These are phyloP conservation scores for Brienomyrus longianalis DNA, from an alignment of 2,113 vertebrate genomes.

Conservation along the genomic window DNA sequence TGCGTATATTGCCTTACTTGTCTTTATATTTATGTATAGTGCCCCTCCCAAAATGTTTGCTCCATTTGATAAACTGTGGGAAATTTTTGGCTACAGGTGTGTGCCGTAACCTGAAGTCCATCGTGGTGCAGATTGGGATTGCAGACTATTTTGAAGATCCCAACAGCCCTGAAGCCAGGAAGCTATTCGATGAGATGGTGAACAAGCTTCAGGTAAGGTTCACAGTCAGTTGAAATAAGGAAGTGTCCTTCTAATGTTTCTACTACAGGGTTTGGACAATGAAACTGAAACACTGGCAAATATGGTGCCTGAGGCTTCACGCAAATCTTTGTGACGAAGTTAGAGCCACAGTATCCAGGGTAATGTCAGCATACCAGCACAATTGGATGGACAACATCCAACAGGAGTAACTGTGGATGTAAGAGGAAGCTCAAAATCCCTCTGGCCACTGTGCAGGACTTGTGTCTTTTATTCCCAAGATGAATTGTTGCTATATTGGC, in stretches of 20 bases:
- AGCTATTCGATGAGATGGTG: slow-evolving; percentile 82
- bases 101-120: slow-evolving; percentile 73
- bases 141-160: slow-evolving; percentile 85
- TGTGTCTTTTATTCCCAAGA: no score
- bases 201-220: slow-evolving; percentile 74
- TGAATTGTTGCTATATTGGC: no score
- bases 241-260: neutral
- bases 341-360: neutral
- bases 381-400: neutral
- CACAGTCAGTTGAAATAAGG: neutral
- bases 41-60: neutral
- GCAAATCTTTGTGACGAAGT: neutral
- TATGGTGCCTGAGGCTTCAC: neutral
- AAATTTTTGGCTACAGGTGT: slow-evolving; percentile 55
- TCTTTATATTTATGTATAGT: neutral
- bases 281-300: neutral
- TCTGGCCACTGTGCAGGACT: no score
- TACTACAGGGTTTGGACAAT: neutral
- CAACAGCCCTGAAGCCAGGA: slow-evolving; percentile 73
- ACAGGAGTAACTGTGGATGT: neutral
- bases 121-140: slow-evolving; percentile 74
- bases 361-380: neutral
- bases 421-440: neutral
- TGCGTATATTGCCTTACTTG: neutral
- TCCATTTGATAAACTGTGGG: neutral